Percentiles rank a stretch among this genome's conserved stretches.
phyloP scores from a whole-genome alignment of 2,113 vertebrate genomes.

The Apus apus region DNA sequence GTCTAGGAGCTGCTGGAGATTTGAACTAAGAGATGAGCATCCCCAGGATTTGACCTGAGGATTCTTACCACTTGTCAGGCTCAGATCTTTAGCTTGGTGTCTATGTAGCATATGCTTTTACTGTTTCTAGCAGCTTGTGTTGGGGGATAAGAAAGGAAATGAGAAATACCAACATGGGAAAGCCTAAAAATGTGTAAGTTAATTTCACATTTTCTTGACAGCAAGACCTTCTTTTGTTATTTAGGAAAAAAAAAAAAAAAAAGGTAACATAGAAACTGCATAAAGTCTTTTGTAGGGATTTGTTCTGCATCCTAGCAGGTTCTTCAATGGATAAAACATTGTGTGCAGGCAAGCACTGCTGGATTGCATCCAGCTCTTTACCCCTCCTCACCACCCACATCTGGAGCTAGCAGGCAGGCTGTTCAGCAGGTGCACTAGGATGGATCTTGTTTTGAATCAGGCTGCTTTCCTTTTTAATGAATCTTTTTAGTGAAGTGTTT shows the following conservation, averaged over 20 bases:
- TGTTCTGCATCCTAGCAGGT: not conserved
- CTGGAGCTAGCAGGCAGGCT: conserved; percentile 50
- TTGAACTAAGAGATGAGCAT: not conserved
- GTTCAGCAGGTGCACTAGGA: not conserved
- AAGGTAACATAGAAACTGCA: not conserved
- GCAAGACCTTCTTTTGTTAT: conserved; percentile 5
- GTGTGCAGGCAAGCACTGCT: not conserved
- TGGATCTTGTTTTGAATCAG: not conserved
- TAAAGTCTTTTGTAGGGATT: not conserved
- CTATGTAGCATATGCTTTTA: not conserved
- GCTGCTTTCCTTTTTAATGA: conserved; percentile 49
- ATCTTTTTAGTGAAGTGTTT: conserved; percentile 44
- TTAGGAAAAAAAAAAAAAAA: not conserved
- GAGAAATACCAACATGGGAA: conserved; percentile 3
- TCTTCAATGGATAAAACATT: not conserved
- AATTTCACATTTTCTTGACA: conserved; percentile 38
- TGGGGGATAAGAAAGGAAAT: not conserved
- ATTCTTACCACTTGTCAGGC: not conserved
- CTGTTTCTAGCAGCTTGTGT: not conserved
- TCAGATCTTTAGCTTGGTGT: not conserved
- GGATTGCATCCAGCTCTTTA: conserved; percentile 17
- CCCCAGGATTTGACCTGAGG: not conserved
- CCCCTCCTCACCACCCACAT: conserved; percentile 2
- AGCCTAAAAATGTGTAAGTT: not conserved
- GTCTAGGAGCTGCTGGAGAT: not conserved